Evolutionary conservation across 2,797 vertebrate species (phyloP).

Genomic region (Myotis findleyi): DNA sequence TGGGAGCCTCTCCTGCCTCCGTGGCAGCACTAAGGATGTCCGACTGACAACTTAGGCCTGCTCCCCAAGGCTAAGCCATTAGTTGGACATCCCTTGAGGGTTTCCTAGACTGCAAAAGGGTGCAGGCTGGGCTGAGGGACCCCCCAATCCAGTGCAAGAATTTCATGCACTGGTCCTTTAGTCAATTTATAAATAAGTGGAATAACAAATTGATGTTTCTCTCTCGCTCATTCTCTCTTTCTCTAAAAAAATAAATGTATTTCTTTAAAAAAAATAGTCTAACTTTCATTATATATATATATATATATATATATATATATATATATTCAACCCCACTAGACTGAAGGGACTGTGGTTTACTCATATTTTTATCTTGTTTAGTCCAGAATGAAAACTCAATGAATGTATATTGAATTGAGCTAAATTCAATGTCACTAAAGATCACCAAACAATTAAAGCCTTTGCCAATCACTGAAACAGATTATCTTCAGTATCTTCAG

Average conservation of each 20-base stretch:
- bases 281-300: neutral
- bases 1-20: too few relatives aligned
- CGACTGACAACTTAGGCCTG: too few relatives aligned
- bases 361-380: neutral
- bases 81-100: too few relatives aligned
- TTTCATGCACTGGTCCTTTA: too few relatives aligned
- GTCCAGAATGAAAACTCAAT: neutral
- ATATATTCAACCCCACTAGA: neutral
- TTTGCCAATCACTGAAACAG: neutral
- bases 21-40: too few relatives aligned
- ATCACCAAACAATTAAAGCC: neutral
- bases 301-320: fast-evolving
- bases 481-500: neutral
- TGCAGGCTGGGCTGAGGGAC: too few relatives aligned
- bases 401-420: neutral
- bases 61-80: too few relatives aligned
- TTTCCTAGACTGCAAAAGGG: too few relatives aligned
- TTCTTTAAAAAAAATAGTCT: neutral
- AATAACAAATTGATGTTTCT: neutral
- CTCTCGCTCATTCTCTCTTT: neutral
- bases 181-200: neutral
- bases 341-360: neutral
- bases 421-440: neutral
- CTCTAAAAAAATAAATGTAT: neutral
- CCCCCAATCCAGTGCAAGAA: too few relatives aligned